phyloP scores from a whole-genome alignment of 2,888 invertebrate genomes.

The Drosophila mercatorum region DNA sequence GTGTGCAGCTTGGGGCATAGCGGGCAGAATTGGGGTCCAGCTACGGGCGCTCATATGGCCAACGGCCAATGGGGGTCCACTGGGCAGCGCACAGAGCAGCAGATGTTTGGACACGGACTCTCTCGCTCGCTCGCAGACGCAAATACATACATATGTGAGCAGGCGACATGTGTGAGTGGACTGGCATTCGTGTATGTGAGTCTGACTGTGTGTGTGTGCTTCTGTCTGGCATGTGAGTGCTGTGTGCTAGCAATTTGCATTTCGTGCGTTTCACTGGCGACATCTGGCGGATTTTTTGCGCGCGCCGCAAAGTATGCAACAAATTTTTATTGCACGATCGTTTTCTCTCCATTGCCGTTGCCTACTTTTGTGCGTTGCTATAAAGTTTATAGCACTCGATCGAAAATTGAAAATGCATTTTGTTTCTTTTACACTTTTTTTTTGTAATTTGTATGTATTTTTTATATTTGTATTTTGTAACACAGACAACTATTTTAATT shows the following conservation, averaged over 20 bases:
- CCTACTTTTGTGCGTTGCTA: conserved; percentile 54
- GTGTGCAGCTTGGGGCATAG: neutral
- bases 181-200: conserved; percentile 1
- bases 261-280: conserved; percentile 19
- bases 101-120: conserved; percentile 20
- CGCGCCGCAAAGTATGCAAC: conserved; percentile 49
- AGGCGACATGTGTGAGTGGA: conserved; percentile 4
- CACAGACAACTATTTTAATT: conserved; percentile 78
- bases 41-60: conserved; percentile 26
- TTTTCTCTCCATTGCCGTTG: conserved; percentile 3
- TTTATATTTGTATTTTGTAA: conserved; percentile 73
- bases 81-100: conserved; percentile 31
- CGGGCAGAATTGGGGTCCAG: conserved; percentile 20
- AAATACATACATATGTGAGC: conserved; percentile 1
- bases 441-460: conserved; percentile 67
- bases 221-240: conserved; percentile 1
- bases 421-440: conserved; percentile 59
- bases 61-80: conserved; percentile 53
- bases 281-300: conserved; percentile 32
- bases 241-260: conserved; percentile 20
- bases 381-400: conserved; percentile 64
- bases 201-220: neutral
- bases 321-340: conserved; percentile 8
- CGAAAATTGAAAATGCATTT: conserved; percentile 33
- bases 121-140: conserved; percentile 10